Conservation (phyloP, 2,797 vertebrate species). For the Cossypha niveicapilla region DNA sequence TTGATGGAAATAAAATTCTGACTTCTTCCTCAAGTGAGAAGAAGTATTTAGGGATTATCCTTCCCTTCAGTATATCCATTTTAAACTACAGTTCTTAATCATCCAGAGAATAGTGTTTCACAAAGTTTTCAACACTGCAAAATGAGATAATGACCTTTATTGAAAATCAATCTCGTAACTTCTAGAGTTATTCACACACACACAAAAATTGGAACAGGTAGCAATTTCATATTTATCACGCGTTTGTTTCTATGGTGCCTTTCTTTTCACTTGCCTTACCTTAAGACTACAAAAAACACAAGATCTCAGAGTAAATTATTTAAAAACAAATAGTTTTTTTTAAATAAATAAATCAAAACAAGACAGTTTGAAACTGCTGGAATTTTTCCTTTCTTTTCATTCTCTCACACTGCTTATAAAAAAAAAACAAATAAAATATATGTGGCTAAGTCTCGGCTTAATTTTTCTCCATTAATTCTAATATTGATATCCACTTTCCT, state of each 20-base stretch:
- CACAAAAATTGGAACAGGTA: background rate
- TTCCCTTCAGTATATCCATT: background rate
- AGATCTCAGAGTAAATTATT: background rate
- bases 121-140: background rate
- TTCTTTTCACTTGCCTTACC: background rate
- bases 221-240: background rate
- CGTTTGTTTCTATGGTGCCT: background rate
- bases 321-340: background rate
- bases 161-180: background rate
- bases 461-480: background rate
- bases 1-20: background rate
- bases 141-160: background rate
- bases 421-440: background rate
- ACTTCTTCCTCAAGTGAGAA: background rate
- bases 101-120: background rate
- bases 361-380: background rate
- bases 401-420: background rate
- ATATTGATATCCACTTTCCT: background rate
- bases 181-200: background rate
- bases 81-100: background rate
- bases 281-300: background rate
- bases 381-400: background rate
- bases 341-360: background rate
- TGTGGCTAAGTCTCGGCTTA: background rate
- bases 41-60: background rate